These are phyloP conservation scores for Mystacides longicornis DNA, from an alignment of 2,888 invertebrate species.

Conservation along the genomic window DNA sequence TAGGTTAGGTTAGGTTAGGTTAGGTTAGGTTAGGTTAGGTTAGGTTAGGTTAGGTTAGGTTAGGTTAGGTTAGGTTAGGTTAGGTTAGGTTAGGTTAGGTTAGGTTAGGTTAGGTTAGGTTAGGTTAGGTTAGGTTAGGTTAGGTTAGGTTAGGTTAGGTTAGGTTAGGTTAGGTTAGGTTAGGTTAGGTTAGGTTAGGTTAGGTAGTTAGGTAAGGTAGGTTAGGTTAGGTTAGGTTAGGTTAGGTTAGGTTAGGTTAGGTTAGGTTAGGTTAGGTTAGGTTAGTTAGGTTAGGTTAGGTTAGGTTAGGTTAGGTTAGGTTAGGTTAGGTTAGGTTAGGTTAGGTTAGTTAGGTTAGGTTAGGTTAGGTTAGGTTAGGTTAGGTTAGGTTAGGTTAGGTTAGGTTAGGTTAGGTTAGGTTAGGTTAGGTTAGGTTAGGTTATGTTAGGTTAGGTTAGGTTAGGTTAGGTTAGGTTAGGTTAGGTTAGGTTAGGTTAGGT, in stretches of 20 bases:
- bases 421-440: conserved; percentile 6
- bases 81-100: conserved; percentile 6
- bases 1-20: conserved; percentile 6
- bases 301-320: conserved; percentile 6
- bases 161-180: conserved; percentile 11
- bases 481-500: conserved; percentile 7
- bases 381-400: conserved; percentile 6
- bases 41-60: conserved; percentile 6
- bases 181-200: conserved; percentile 7
- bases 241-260: conserved; percentile 6
- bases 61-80: conserved; percentile 6
- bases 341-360: conserved; percentile 3
- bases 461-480: conserved; percentile 9
- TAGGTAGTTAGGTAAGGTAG: not conserved
- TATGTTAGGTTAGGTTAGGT: conserved; percentile 5
- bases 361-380: conserved; percentile 6
- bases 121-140: conserved; percentile 6
- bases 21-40: conserved; percentile 6
- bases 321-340: conserved; percentile 6
- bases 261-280: conserved; percentile 6
- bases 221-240: conserved; percentile 6
- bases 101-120: conserved; percentile 6
- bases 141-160: conserved; percentile 7
- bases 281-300: conserved; percentile 3
- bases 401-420: conserved; percentile 6